Percentiles rank a stretch among this genome's conserved stretches.
Evolutionary conservation across 2,113 vertebrate genomes (phyloP).

Genomic region (Marcusenius ussheri): DNA sequence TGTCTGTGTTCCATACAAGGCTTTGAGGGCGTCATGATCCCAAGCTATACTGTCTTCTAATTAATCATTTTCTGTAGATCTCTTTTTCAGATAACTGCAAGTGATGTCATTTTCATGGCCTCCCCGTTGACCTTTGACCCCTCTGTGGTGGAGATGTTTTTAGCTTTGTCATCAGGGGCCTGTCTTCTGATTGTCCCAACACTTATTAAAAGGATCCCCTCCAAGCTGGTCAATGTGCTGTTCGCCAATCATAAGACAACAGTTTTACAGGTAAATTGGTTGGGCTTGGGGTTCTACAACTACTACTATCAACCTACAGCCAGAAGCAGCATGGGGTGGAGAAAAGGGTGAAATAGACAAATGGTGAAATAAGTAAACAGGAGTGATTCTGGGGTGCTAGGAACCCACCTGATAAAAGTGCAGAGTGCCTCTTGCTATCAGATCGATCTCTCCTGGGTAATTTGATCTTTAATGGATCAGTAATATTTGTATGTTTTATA

Average conservation of each 20-base stretch:
- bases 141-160: slow-evolving; percentile 85
- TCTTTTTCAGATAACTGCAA: slow-evolving; percentile 69
- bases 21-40: background rate
- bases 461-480: background rate
- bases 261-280: slow-evolving; percentile 72
- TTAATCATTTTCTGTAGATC: slow-evolving; percentile 50
- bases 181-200: slow-evolving; percentile 78
- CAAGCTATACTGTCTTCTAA: background rate
- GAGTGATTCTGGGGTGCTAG: background rate
- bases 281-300: background rate
- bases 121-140: slow-evolving; percentile 94
- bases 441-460: background rate
- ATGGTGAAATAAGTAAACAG: background rate
- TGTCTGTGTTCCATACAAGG: background rate
- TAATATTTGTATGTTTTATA: background rate
- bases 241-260: slow-evolving; percentile 74
- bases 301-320: background rate
- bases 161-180: slow-evolving; percentile 79
- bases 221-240: slow-evolving; percentile 63
- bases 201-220: slow-evolving; percentile 70
- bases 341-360: background rate
- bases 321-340: background rate
- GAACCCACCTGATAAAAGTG: background rate
- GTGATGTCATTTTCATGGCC: slow-evolving; percentile 81
- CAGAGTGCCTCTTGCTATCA: background rate